Percentiles rank a stretch among this genome's conserved stretches.
Conservation (phyloP, 1,140 invertebrate species). For the Hylyphantes graminicola region DNA sequence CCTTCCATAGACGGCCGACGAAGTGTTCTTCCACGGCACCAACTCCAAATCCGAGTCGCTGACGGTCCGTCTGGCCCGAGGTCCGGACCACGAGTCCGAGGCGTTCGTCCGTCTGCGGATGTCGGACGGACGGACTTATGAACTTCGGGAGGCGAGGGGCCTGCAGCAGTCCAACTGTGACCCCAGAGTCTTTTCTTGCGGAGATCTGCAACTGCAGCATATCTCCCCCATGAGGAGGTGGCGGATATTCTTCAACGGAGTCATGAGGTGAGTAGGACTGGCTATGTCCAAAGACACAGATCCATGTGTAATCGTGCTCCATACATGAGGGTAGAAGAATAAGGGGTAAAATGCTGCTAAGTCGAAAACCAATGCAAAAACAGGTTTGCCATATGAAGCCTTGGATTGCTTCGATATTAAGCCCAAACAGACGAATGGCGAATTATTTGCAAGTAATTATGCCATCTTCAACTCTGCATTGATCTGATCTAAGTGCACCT, state of each 20-base stretch:
- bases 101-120: background rate
- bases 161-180: background rate
- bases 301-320: too few relatives aligned
- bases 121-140: background rate
- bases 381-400: too few relatives aligned
- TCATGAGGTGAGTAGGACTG: background rate
- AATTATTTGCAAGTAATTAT: too few relatives aligned
- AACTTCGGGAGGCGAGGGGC: background rate
- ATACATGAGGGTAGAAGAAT: too few relatives aligned
- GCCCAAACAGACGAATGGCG: too few relatives aligned
- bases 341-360: too few relatives aligned
- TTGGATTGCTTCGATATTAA: too few relatives aligned
- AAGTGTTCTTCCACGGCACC: conserved; percentile 39
- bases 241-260: conserved; percentile 15
- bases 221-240: conserved; percentile 17
- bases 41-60: conserved; percentile 38
- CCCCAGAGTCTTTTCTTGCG: background rate
- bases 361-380: too few relatives aligned
- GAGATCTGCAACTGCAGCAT: background rate
- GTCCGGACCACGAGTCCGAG: background rate
- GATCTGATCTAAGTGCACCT: too few relatives aligned
- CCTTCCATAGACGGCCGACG: conserved; percentile 9
- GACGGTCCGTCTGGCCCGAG: background rate
- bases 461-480: too few relatives aligned
- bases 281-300: too few relatives aligned